A percentile compares a stretch with the other conserved stretches of the same genome.
These are phyloP conservation scores for Gobio occitaniae DNA, from an alignment of 2,797 vertebrate genomes.

Conservation along the genomic window DNA sequence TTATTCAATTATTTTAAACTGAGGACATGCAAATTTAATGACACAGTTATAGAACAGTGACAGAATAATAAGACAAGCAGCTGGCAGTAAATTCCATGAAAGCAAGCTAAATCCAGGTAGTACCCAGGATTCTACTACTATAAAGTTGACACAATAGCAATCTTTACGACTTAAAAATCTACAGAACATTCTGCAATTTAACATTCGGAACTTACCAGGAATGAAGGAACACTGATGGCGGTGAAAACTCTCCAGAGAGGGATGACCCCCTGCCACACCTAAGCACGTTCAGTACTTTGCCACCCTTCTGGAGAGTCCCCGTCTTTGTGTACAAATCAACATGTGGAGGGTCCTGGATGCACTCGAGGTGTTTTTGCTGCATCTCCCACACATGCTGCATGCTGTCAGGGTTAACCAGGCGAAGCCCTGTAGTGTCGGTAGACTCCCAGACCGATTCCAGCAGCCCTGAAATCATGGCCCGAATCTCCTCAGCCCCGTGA, in stretches of 20 bases:
- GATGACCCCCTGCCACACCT: constrained; percentile 21
- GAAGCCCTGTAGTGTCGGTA: neutral
- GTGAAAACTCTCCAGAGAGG: constrained; percentile 12
- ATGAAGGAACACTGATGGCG: constrained; percentile 20
- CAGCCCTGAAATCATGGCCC: neutral
- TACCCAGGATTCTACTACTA: neutral
- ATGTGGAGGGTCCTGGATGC: constrained; percentile 1
- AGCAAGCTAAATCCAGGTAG: neutral
- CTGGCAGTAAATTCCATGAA: neutral
- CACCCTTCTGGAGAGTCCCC: neutral
- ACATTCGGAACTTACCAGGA: neutral
- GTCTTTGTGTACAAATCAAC: neutral
- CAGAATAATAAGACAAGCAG: neutral
- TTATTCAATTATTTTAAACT: neutral
- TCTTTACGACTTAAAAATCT: neutral
- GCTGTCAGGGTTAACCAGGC: neutral
- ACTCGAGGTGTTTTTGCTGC: neutral
- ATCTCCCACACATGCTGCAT: neutral
- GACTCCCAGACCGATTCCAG: neutral
- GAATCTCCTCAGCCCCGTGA: neutral
- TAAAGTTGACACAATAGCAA: neutral
- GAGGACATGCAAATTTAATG: neutral
- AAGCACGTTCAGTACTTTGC: neutral
- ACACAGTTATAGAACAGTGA: neutral
- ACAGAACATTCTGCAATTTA: too few species aligned